Base-by-base conservation (phyloP, 2,113 vertebrate genomes). In the Clarias magur region DNA sequence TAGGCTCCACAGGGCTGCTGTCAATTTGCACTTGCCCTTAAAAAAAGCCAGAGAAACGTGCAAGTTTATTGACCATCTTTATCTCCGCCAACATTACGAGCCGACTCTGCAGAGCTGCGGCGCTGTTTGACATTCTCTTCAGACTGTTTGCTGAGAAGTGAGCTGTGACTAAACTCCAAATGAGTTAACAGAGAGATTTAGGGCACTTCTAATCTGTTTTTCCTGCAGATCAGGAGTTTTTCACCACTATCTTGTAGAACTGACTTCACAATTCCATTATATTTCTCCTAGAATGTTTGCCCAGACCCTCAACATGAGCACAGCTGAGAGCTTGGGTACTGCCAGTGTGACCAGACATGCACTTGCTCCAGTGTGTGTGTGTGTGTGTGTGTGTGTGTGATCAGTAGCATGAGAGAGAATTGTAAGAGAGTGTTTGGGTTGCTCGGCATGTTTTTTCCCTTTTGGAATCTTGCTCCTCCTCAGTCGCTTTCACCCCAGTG, bases 151-250 rank as follows among this genome's bases (percentile, higher is more conserved):
- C 87, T 75, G 90, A 94, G 92, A 89, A 91, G 89, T 93, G 89
- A 82, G 89, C 92, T 93, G 88, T 90, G 90, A 93, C 94, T 94
- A 92, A 84, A 95, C 93, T 95, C 91, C 90, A 94, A 93, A 93
- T 48, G 92, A 93, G 88, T 93, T 93, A 91, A 86, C 88, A 85
- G 54, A 87, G 72, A 89, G 86, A 93, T 93, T 90, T 92, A 3
- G 87, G 89, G 91, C 89, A 93, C 91, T 89, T 91, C 88, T 94
- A 94, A 94, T 95, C 92, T 95, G 92, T 92, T 94, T 93, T 92
- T 83, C 85, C 84, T 89, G 84, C 89, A 90, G 91, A 93, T 95
- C 90, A 93, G 88, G 91, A 90, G 91, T 57, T 42, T 88, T 84
- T 75, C 67, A 91, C 91, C 86, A 92, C 89, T 91, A 87, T 89